A percentile compares a stretch with the other conserved stretches of the same genome.
phyloP scores from a whole-genome alignment of 2,797 vertebrate species.

The Hippocampus kuda region DNA sequence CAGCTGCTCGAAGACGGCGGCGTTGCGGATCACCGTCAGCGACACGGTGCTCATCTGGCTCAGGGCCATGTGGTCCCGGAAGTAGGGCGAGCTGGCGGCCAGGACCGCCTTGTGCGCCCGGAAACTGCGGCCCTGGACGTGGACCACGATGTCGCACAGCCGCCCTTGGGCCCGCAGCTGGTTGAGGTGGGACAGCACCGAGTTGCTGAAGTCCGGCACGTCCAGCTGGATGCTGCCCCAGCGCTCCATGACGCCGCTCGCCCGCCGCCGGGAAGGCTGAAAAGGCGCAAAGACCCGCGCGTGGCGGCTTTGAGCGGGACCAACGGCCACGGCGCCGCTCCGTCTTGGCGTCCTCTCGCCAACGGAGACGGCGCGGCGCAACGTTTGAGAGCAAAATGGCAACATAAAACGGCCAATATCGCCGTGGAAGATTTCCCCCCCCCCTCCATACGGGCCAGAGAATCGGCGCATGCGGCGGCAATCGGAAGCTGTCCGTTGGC shows the following conservation, averaged over 20 bases:
- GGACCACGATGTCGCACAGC: constrained; percentile 94
- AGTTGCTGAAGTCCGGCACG: constrained; percentile 97
- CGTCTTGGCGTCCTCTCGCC: too few relatives aligned
- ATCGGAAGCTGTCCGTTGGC: too few relatives aligned
- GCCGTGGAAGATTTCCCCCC: too few relatives aligned
- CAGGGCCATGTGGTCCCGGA: constrained; percentile 98
- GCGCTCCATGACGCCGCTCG: constrained; percentile 79
- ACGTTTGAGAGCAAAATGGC: too few relatives aligned
- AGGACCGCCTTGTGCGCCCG: constrained; percentile 95
- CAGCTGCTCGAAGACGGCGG: constrained; percentile 92
- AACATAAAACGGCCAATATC: too few relatives aligned
- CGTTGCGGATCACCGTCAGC: constrained; percentile 91
- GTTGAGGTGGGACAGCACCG: constrained; percentile 91
- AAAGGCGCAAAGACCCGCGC: neutral
- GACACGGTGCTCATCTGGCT: constrained; percentile 97
- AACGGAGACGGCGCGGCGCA: too few relatives aligned
- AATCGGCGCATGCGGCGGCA: too few relatives aligned
- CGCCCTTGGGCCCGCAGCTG: constrained; percentile 93
- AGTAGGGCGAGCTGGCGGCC: constrained; percentile 95
- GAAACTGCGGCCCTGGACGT: constrained; percentile 93
- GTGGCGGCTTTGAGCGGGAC: too few relatives aligned
- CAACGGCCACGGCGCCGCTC: too few relatives aligned
- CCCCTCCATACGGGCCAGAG: too few relatives aligned
- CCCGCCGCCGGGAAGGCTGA: neutral
- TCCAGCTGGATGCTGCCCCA: constrained; percentile 91